phyloP scores from a whole-genome alignment of 2,113 vertebrate species.

The Bucco capensis region DNA sequence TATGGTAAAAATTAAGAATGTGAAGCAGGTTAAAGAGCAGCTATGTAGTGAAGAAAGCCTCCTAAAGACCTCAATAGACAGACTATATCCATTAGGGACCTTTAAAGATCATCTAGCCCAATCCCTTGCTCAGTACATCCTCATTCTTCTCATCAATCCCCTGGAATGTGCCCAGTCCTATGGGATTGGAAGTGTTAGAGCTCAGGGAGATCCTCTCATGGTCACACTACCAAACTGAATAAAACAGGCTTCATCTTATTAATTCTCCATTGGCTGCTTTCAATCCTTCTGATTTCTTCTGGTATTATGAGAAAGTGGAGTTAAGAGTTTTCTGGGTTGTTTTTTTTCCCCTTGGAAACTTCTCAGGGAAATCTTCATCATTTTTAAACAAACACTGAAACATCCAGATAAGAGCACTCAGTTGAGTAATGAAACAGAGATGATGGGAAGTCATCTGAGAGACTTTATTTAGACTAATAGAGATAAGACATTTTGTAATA shows the following conservation, averaged over 20 bases:
- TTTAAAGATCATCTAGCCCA: too few relatives aligned
- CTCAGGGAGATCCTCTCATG: not conserved
- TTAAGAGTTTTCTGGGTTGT: not conserved
- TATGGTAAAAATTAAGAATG: not conserved
- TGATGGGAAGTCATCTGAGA: not conserved
- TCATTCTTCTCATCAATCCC: not conserved
- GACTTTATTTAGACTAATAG: conserved; percentile 41
- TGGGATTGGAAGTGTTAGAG: not conserved
- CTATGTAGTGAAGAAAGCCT: not conserved
- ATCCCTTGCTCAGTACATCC: not conserved
- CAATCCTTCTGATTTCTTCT: too few relatives aligned
- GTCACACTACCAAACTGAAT: not conserved
- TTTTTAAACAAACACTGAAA: conserved; percentile 45
- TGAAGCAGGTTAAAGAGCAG: not conserved
- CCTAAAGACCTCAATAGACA: not conserved
- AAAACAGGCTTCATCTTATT: not conserved
- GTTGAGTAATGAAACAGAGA: not conserved
- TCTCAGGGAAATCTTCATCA: conserved; percentile 20
- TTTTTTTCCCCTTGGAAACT: not conserved
- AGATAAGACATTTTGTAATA: not conserved
- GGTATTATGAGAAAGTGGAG: not conserved
- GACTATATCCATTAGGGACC: too few relatives aligned
- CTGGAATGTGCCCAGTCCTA: not conserved
- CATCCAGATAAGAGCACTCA: not conserved
- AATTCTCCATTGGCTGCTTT: too few relatives aligned